Conservation (phyloP, 2,113 vertebrate species). For the Bubalus kerabau region DNA sequence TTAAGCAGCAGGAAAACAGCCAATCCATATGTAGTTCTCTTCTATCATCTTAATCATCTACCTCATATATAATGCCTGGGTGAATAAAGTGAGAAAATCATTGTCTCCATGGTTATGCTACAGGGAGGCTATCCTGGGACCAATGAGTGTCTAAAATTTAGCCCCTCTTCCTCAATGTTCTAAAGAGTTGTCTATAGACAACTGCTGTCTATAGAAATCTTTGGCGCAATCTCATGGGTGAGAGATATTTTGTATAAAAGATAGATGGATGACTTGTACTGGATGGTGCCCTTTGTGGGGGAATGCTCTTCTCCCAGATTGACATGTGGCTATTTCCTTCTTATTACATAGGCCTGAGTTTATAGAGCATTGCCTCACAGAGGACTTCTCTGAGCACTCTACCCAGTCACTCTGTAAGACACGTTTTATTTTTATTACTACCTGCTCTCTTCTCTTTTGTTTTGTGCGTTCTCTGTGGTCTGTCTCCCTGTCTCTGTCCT, state of each 20-base stretch:
- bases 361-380: neutral
- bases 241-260: neutral
- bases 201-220: neutral
- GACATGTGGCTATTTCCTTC: neutral
- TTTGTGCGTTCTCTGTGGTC: neutral
- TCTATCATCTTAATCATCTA: neutral
- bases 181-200: neutral
- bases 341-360: neutral
- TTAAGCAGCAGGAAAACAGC: neutral
- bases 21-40: neutral
- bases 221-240: neutral
- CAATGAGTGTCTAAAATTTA: neutral
- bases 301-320: neutral
- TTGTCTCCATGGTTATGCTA: neutral
- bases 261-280: neutral
- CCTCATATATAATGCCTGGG: neutral
- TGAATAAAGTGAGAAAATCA: neutral
- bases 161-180: neutral
- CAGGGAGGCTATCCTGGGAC: neutral
- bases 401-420: neutral
- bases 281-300: neutral
- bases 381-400: neutral
- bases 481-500: neutral
- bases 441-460: neutral
- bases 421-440: neutral